phyloP scores from a whole-genome alignment of 1,140 invertebrate species.

The Drosophila chauvacae region DNA sequence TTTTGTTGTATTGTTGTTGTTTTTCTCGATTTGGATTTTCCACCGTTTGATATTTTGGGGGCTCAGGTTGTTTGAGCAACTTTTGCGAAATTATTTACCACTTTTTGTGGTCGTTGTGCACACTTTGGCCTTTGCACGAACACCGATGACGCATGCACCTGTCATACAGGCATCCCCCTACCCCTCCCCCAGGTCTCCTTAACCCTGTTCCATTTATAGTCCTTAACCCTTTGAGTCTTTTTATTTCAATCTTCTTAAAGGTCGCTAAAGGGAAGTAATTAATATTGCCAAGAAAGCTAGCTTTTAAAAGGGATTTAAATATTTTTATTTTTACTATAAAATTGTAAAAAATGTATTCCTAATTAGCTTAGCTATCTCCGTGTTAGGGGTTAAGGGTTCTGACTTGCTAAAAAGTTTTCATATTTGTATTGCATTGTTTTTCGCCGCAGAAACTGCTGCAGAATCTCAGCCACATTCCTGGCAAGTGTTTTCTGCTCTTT shows the following conservation, averaged over 20 bases:
- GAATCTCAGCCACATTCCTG: constrained; percentile 12
- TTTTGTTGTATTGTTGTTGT: constrained; percentile 3
- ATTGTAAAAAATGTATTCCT: not conserved
- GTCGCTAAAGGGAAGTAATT: not conserved
- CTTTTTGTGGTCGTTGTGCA: constrained; percentile 49
- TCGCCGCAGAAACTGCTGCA: constrained; percentile 16
- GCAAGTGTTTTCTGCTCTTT: constrained; percentile 10
- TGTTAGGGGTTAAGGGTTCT: not conserved
- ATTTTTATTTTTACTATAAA: not conserved
- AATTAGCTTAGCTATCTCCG: not conserved
- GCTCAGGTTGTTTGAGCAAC: constrained; percentile 73
- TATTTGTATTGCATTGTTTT: constrained; percentile 17
- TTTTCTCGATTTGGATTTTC: constrained; percentile 27
- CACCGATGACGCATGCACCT: constrained; percentile 71
- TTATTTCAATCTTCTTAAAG: not conserved
- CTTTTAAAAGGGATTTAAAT: not conserved
- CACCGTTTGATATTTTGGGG: constrained; percentile 72
- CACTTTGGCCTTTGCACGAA: constrained; percentile 66
- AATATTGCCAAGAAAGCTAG: not conserved
- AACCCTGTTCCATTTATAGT: not conserved
- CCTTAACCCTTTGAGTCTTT: constrained; percentile 8
- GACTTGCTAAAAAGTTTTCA: not conserved
- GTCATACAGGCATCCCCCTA: constrained; percentile 20
- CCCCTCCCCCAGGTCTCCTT: too few relatives aligned
- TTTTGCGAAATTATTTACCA: constrained; percentile 79